Percentiles rank a stretch among this genome's conserved stretches.
phyloP scores from a whole-genome alignment of 2,888 invertebrate species.

The Himalopsyche anomala region DNA sequence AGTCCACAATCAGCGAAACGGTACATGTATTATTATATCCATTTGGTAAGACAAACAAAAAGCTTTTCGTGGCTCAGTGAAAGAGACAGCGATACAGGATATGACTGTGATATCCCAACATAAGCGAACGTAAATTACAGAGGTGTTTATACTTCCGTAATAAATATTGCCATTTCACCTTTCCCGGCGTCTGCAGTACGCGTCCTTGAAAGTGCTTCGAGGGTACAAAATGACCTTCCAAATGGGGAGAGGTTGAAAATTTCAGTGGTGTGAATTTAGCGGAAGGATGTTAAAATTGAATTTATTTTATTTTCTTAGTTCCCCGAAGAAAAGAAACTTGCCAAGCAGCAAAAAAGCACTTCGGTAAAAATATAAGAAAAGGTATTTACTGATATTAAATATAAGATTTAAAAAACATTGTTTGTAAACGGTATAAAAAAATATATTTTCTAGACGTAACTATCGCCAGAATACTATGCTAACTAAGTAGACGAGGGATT shows the following conservation, averaged over 20 bases:
- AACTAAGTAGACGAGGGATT: no score
- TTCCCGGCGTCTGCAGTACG: conserved; percentile 8
- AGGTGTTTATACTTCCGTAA: not conserved
- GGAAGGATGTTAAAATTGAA: not conserved
- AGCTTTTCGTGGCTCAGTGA: not conserved
- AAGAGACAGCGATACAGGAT: conserved; percentile 3
- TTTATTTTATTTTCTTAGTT: not conserved
- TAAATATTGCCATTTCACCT: conserved; percentile 9
- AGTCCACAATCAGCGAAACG: not conserved
- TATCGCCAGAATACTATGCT: no score
- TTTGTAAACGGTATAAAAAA: no score
- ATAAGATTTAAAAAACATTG: no score
- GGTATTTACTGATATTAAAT: no score
- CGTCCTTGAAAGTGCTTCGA: not conserved
- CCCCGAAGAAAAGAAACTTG: not conserved
- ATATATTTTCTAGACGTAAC: no score
- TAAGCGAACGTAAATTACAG: not conserved
- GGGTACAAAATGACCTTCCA: not conserved
- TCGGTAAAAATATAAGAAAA: no score
- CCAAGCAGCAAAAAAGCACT: not conserved
- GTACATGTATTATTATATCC: no score
- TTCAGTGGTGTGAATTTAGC: not conserved
- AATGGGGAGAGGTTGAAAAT: not conserved
- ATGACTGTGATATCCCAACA: not conserved
- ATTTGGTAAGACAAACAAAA: not conserved